phyloP scores from a whole-genome alignment of 2,888 invertebrate genomes.

The Ectemnius continuus region DNA sequence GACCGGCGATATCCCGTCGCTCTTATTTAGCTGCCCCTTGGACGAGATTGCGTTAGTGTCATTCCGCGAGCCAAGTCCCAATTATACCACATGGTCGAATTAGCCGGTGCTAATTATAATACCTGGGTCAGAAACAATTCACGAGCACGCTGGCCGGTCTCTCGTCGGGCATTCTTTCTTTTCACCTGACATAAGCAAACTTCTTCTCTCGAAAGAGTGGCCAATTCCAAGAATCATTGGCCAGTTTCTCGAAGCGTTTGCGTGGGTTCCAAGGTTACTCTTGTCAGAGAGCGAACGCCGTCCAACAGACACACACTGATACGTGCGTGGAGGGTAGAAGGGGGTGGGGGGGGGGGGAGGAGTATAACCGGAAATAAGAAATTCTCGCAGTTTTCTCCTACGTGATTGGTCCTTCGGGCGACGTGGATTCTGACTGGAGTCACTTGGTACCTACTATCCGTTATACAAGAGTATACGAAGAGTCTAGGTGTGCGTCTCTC shows the following conservation, averaged over 20 bases:
- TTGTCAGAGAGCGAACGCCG: neutral
- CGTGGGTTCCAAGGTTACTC: slow-evolving; percentile 26
- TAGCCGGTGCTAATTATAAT: slow-evolving; percentile 46
- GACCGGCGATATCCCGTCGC: neutral
- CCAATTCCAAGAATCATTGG: too few species aligned
- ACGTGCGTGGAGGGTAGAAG: slow-evolving; percentile 1
- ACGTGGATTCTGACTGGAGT: slow-evolving; percentile 58
- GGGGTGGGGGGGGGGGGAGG: too few species aligned
- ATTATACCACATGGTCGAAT: slow-evolving; percentile 43
- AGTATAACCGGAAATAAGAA: slow-evolving; percentile 56
- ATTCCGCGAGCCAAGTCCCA: slow-evolving; percentile 44
- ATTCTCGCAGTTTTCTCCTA: slow-evolving; percentile 60
- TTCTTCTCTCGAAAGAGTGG: too few species aligned
- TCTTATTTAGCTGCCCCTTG: slow-evolving; percentile 35
- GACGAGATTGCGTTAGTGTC: slow-evolving; percentile 40
- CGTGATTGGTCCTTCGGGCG: slow-evolving; percentile 60
- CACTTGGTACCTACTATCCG: slow-evolving; percentile 69
- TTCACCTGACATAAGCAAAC: too few species aligned
- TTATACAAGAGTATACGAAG: slow-evolving; percentile 57
- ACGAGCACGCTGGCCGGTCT: neutral
- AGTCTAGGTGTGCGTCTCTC: slow-evolving; percentile 3
- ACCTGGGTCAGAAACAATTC: slow-evolving; percentile 28
- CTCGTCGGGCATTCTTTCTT: too few species aligned
- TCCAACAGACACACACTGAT: too few species aligned
- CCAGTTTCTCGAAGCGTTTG: too few species aligned